Evolutionary conservation across 2,888 invertebrate genomes (phyloP), one percentile per base, ranked within the genome.

Genomic region (Chalcis sispes): DNA sequence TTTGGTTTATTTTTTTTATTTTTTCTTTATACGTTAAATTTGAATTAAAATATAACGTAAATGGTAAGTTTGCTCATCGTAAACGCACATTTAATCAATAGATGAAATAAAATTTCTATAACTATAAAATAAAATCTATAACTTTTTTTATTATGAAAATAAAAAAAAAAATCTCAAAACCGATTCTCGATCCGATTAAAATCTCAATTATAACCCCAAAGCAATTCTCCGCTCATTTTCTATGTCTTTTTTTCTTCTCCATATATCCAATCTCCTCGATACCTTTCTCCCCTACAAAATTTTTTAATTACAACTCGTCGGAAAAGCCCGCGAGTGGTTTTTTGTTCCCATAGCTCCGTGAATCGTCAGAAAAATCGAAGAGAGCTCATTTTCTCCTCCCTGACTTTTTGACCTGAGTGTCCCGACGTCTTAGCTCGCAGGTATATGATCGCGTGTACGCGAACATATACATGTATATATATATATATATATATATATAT

Each of bases 301-400:
- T 69, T 70, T 70, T 70, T 70, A 70, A 70, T 70, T 70, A 61
- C 23, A 29, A 8, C 8, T 3, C 61, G n/a, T 46, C 23, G 70
- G 70, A 70, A 70, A 70, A 70, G 70, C 59, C n/a, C 25, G 10
- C 25, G 10, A 20, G 20, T 32, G 23, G 13, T 10, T 2, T 32
- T 36, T 59, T n/a, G n/a, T 70, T 70, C 70, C 70, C 70, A 70
- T n/a, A 36, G 59, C 70, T n/a, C n/a, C n/a, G 70, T 70, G 70
- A 70, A 70, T 70, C 59, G 70, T 67, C 66, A 56, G 25, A 67
- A 67, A 20, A 67, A 13, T 10, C 8, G n/a, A n/a, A n/a, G n/a
- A n/a, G n/a, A n/a, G n/a, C n/a, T n/a, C n/a, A n/a, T n/a, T n/a
- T n/a, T 5, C 59, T 40, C 36, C 32, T 27, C 1, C 27, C 7